Evolutionary conservation across 2,888 invertebrate species (phyloP), one percentile per base, ranked within the genome.

Genomic region (Tridacna crocea): DNA sequence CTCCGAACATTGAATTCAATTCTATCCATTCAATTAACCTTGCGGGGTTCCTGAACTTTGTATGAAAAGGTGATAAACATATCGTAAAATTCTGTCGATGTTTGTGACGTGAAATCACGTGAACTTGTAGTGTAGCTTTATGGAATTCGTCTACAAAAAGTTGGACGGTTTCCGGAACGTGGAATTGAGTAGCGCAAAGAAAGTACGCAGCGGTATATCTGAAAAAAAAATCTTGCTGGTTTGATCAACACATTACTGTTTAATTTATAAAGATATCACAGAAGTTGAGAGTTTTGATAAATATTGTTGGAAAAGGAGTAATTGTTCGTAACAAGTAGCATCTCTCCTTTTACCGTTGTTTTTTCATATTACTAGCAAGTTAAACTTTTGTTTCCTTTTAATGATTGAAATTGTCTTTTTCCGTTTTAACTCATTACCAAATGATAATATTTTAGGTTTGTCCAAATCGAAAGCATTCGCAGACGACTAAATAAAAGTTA

Each of bases 131-230:
- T 8, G 17, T 47, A 6, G 15, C 12, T 8, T 19, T 19, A 47
- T 15, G 19, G 13, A 19, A 13, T 8, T 47, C 68, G 0, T 36
- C n/a, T 46, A n/a, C 47, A 11, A 46, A 68, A 6, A 47, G 36
- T 19, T 17, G 12, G 3, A 68, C 47, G 11, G 47, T 12, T 46
- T 24, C 17, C 17, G 65, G 65, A 4, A 65, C 17, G 12, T 24
- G 12, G 2, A 27, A 26, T 15, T 12, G 10, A 17, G 65, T 10
- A 17, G 22, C 46, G n/a, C 68, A 68, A 11, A 68, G 47, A 47
- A 68, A 68, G 19, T 68, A 68, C n/a, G 46, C 68, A 46, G 68
- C 68, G 0, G 68, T 46, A 24, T 46, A 68, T n/a, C 68, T 68
- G 65, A 65, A 24, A 65, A 26, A 15, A 26, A 63, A 36, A 36